Base-by-base conservation (phyloP, 2,888 invertebrate genomes). In the Chelonus formosanus region DNA sequence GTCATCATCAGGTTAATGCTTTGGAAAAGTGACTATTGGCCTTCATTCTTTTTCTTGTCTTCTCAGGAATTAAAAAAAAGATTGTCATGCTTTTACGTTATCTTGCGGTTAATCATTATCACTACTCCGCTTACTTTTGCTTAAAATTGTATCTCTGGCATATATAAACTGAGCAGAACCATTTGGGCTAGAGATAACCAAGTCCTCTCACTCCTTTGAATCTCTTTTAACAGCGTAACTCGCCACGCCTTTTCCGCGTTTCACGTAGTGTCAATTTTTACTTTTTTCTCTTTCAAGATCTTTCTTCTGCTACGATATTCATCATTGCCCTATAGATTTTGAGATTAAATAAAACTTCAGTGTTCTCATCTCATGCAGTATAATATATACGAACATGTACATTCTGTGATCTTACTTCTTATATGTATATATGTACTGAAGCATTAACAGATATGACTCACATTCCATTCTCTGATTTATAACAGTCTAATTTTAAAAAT, bases 401-500 rank as follows among this genome's bases (percentile, higher is more conserved):
- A 20, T 20, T 20, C 20, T 20, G 20, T 20, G 20, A 20, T 20
- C 20, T 20, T 20, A 20, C 20, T 20, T 20, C 20, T 20, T 20
- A 20, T 20, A 20, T 20, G 20, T 7, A 53, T 34, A 53, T 6
- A 34, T 34, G 6, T 35, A 20, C 53, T 10, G 35, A 55, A 43
- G 44, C 58, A 62, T 58, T 44, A 65, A 65, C 62, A 65, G 65
- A 70, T 69, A 69, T 67, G 65, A 69, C 67, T 67, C 69, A 67
- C 67, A 69, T 69, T 67, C 69, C 65, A 36, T 50, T 43, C 59
- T 52, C 58, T 65, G 53, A 67, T 65, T 65, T 69, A 67, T 69
- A 62, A 63, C 65, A 67, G 67, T 69, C 65, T 69, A 69, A 69
- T 67, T 67, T 69, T 69, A 67, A 69, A 67, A 69, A 67, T 65